Percentiles rank a stretch among this genome's conserved stretches.
Evolutionary conservation across 2,113 vertebrate species (phyloP).

Genomic region (Eretmochelys imbricata): DNA sequence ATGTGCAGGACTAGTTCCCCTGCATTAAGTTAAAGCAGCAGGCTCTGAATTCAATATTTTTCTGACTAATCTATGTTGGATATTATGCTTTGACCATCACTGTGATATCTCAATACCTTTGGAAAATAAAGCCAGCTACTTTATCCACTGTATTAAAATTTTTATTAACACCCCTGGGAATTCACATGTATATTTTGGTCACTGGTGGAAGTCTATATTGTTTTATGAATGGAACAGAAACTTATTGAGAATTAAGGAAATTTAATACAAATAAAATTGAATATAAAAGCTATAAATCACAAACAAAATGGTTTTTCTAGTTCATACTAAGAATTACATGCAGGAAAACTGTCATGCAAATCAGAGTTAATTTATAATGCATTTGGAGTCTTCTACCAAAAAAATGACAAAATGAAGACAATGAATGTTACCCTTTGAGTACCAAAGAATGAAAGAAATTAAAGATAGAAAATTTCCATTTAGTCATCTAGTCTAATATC

Average conservation of each 20-base stretch:
- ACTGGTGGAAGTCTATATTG: fast-evolving
- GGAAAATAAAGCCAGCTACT: not conserved
- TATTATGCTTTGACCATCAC: not conserved
- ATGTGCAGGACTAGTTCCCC: not conserved
- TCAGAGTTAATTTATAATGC: constrained; percentile 60
- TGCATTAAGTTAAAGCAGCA: not conserved
- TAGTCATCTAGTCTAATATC: not conserved
- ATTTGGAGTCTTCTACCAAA: constrained; percentile 60
- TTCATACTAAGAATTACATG: not conserved
- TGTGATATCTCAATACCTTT: not conserved
- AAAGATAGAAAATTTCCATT: not conserved
- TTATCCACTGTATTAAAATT: not conserved
- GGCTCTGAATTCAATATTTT: not conserved
- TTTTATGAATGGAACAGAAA: not conserved
- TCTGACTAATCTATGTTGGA: not conserved
- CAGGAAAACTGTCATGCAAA: constrained; percentile 34
- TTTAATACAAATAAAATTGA: not conserved
- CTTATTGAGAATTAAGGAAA: constrained; percentile 5
- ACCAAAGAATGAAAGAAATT: constrained; percentile 57
- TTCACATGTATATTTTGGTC: not conserved
- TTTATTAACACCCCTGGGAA: not conserved
- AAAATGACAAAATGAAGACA: constrained; percentile 42
- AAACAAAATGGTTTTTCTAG: not conserved
- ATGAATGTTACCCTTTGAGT: constrained; percentile 62
- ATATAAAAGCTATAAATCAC: not conserved